Conservation (phyloP, 2,113 vertebrate genomes). For the Daphoenositta chrysoptera region DNA sequence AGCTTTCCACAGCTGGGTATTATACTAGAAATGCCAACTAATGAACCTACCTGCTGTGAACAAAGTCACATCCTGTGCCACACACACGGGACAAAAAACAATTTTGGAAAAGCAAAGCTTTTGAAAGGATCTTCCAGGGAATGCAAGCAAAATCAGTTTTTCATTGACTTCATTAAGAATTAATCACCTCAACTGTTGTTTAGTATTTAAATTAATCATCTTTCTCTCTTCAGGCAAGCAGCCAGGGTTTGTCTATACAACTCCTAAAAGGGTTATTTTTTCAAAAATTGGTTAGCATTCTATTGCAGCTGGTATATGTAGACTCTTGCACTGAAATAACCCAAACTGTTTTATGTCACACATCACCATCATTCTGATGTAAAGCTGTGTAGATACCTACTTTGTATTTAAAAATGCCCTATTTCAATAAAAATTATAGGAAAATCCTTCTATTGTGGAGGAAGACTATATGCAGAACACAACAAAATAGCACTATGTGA, state of each 20-base stretch:
- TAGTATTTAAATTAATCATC: neutral
- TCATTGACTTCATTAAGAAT: neutral
- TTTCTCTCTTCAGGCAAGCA: neutral
- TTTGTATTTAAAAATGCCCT: neutral
- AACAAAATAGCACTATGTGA: neutral
- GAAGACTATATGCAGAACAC: neutral
- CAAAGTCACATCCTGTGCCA: constrained; percentile 6
- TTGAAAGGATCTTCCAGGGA: neutral
- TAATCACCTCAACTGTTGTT: neutral
- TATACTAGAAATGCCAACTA: neutral
- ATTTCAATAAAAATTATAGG: neutral
- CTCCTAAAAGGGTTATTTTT: neutral
- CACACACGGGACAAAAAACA: neutral
- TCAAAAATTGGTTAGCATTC: neutral
- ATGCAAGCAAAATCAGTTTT: constrained; percentile 11
- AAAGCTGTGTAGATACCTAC: neutral
- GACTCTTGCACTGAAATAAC: neutral
- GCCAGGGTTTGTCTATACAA: neutral
- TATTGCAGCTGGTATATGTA: neutral
- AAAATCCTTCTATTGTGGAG: neutral
- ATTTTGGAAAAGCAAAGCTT: neutral
- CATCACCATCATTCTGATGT: neutral
- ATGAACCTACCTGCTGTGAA: constrained; percentile 26
- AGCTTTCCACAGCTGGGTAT: constrained; percentile 41
- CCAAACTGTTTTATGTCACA: neutral